Evolutionary conservation across 2,888 invertebrate genomes (phyloP), one percentile per base, ranked within the genome.

Genomic region (Campopleginae sp.): DNA sequence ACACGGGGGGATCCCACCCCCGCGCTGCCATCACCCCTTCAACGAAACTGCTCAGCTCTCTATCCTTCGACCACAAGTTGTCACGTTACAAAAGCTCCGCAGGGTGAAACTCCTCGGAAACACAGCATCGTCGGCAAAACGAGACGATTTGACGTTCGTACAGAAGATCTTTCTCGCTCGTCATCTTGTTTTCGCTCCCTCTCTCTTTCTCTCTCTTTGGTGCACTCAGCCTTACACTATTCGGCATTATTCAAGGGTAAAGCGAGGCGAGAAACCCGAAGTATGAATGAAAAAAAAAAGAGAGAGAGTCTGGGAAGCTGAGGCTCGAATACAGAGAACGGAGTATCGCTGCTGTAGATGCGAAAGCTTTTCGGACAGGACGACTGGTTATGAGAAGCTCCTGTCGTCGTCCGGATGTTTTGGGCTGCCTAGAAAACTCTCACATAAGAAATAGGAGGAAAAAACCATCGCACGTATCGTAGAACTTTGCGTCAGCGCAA

Each of bases 21-120:
- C 17, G 46, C 75, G 42, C 54, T 66, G 71, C 76, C 42, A 63
- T 70, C 31, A 76, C 10, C 33, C 58, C 81, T 44, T 63, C 33
- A 27, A 76, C 75, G 48, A 23, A 19, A 31, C 33, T 33, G 63
- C 38, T 42, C 31, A 42, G 23, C 19, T 63, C 76, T 54, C 71
- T n/a, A 66, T 81, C 81, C 81, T 85, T 81, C 81, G 81, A 74
- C 78, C 84, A 75, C 78, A 78, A 85, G 84, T 85, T 81, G 84
- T 78, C 81, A 78, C 78, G 81, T 85, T 81, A 85, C 84, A 81
- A 85, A 85, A 81, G 84, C 80, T 85, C 81, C 84, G 84, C 84
- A 71, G 80, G 84, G 84, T 70, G 58, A 85, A 85, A 85, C 81
- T 85, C 78, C 81, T 85, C 54, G 78, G 74, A 61, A 85, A 78